Evolutionary conservation across 2,888 invertebrate species (phyloP).

Genomic region (Atherix ibis): DNA sequence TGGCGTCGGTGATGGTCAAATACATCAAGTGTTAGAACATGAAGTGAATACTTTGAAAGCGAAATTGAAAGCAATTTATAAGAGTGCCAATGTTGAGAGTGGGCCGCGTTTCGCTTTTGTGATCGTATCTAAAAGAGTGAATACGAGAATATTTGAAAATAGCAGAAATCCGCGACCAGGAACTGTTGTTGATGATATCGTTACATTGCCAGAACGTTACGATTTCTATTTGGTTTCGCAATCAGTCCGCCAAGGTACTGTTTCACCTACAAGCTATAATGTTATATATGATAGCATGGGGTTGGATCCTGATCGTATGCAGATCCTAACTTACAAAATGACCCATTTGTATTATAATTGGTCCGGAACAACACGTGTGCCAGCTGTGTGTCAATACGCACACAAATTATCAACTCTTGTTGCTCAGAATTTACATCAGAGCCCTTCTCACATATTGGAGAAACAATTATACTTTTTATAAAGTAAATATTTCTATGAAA

Average conservation of each 20-base stretch:
- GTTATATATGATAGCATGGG: conserved; percentile 60
- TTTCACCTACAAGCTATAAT: conserved; percentile 81
- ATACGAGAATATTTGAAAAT: conserved; percentile 49
- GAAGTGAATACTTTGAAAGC: conserved; percentile 52
- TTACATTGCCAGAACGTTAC: conserved; percentile 66
- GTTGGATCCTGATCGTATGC: conserved; percentile 57
- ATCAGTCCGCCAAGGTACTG: conserved; percentile 74
- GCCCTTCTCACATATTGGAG: conserved; percentile 44
- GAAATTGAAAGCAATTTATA: conserved; percentile 40
- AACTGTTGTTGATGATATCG: conserved; percentile 71
- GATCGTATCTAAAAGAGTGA: conserved; percentile 80
- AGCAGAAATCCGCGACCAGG: conserved; percentile 67
- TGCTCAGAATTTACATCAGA: conserved; percentile 58
- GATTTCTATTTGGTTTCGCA: conserved; percentile 88
- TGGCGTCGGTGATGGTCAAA: conserved; percentile 85
- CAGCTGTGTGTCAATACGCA: conserved; percentile 88
- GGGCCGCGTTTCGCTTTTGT: conserved; percentile 51
- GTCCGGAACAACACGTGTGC: conserved; percentile 71
- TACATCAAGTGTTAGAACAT: conserved; percentile 56
- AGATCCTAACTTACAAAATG: conserved; percentile 73
- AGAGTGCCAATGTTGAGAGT: conserved; percentile 25
- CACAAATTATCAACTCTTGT: conserved; percentile 84
- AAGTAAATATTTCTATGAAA: no score
- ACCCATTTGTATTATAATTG: conserved; percentile 88
- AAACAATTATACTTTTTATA: conserved; percentile 56